Base-by-base conservation (phyloP, 2,888 invertebrate genomes). In the Stratiomys singularior region DNA sequence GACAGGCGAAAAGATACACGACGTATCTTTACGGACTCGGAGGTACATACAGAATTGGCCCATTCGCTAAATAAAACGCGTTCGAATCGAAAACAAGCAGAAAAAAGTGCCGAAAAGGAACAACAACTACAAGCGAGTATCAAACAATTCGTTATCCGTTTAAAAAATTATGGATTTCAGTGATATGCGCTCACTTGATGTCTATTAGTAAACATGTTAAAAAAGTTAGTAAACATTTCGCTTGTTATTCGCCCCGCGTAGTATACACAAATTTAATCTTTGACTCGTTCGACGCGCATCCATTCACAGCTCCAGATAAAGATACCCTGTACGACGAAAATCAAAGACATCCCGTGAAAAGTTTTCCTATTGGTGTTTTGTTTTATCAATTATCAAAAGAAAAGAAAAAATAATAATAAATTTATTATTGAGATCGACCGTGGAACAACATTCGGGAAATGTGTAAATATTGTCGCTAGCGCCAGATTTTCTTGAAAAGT, bases 191-290 rank as follows among this genome's bases (percentile, higher is more conserved):
- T 74, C 37, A 56, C 23, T 77, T 56, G 56, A 56, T 69, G 60
- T 67, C 66, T 66, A 66, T 79, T 79, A 78, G 78, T 79, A 80
- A 79, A 80, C 79, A 79, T 80, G 80, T 63, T 78, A 76, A 78
- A 78, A 74, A 76, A 77, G 77, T 78, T 80, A 78, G 78, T 80
- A 80, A 80, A 80, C 80, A 80, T 79, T 76, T 63, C 30, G 58
- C 30, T 30, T 60, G 74, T 74, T 74, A 74, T 74, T 74, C 74
- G 74, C 60, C 74, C 30, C 74, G n/a, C 58, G 56, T 74, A 23
- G 60, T 58, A 23, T 52, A 74, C 52, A 74, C 74, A 74, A 58
- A 74, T 23, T 74, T 58, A 74, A 74, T 74, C 74, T 74, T 30
- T 74, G 74, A 74, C 74, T 74, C 23, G 60, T 30, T 69, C 69